phyloP scores from a whole-genome alignment of 2,113 vertebrate genomes.

The Sus scrofa region T2T-Sscrofa CM000830.6:98824501-98825000 shows the following conservation, averaged over 20 bases:
- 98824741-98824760: conserved; percentile 26
- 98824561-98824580: conserved; percentile 50
- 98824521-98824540: conserved; percentile 57
- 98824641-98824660: conserved; percentile 53
- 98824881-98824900: neutral
- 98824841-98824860: neutral
- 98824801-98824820: neutral
- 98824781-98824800: neutral
- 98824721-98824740: conserved; percentile 55
- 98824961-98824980: neutral
- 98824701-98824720: conserved; percentile 51
- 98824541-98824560: conserved; percentile 43
- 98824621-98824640: conserved; percentile 65
- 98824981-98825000: neutral
- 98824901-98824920: conserved; percentile 12
- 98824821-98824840: conserved; percentile 5
- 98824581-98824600: conserved; percentile 46
- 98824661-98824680: conserved; percentile 71
- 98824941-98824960: neutral
- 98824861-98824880: conserved; percentile 8
- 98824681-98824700: conserved; percentile 68
- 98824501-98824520: conserved; percentile 60
- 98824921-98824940: conserved; percentile 40
- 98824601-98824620: conserved; percentile 69
- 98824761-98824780: neutral